A percentile compares a stretch with the other conserved stretches of the same genome.
phyloP scores from a whole-genome alignment of 2,888 invertebrate genomes.

The Caenorhabditis sinica region DNA sequence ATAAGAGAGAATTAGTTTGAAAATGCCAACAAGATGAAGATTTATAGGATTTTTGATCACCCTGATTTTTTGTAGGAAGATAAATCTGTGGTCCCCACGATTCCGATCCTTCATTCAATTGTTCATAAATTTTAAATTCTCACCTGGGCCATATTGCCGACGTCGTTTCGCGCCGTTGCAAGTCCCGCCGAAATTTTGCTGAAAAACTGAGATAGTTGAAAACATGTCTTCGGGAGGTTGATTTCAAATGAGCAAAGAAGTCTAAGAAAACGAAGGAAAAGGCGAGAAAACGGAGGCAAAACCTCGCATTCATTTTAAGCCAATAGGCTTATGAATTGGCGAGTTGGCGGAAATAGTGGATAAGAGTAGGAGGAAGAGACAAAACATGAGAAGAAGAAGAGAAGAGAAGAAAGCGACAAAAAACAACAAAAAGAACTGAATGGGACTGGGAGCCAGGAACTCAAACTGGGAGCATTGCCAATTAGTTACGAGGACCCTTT shows the following conservation, averaged over 20 bases:
- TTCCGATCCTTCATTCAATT: not conserved
- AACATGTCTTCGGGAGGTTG: conserved; percentile 18
- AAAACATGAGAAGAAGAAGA: not conserved
- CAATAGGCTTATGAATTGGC: conserved; percentile 62
- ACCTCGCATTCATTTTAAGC: conserved; percentile 60
- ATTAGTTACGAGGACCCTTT: conserved; percentile 35
- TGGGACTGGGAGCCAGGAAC: not conserved
- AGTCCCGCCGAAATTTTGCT: conserved; percentile 73
- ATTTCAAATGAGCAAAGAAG: conserved; percentile 29
- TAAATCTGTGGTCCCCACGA: not conserved
- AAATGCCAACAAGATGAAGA: too few relatives aligned
- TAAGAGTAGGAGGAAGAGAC: conserved; percentile 48
- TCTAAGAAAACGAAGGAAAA: conserved; percentile 15
- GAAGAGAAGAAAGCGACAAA: conserved; percentile 27
- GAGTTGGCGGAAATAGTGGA: conserved; percentile 51
- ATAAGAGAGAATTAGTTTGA: too few relatives aligned
- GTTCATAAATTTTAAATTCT: conserved; percentile 22
- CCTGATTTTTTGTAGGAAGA: not conserved
- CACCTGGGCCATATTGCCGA: conserved; percentile 69
- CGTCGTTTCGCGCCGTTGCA: conserved; percentile 69
- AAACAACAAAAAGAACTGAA: conserved; percentile 27
- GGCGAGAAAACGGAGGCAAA: conserved; percentile 15
- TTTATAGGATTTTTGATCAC: too few relatives aligned
- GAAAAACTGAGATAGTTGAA: conserved; percentile 47
- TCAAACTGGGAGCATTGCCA: conserved; percentile 36